These are phyloP conservation scores for Polypedilum vanderplanki DNA, from an alignment of 1,140 invertebrate species.

Conservation along the genomic window DNA sequence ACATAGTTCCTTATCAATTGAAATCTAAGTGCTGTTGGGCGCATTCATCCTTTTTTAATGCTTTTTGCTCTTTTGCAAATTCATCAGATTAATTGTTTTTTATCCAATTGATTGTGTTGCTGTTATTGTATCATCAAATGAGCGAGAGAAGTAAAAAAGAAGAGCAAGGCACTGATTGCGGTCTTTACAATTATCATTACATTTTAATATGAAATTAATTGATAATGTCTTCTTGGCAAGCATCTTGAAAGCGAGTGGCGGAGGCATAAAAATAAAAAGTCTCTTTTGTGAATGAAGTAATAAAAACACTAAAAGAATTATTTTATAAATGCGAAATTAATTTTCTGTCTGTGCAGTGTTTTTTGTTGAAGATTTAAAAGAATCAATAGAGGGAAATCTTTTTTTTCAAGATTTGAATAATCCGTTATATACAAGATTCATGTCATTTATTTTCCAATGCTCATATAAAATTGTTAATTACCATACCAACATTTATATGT, in stretches of 20 bases:
- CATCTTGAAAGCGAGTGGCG: not conserved
- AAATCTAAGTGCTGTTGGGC: constrained; percentile 8
- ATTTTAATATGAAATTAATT: constrained; percentile 28
- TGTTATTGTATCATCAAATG: not conserved
- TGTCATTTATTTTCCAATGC: too few relatives aligned
- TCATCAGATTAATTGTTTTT: constrained; percentile 29
- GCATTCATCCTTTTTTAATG: not conserved
- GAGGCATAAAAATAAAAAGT: not conserved
- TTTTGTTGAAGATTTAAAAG: too few relatives aligned
- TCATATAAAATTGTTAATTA: too few relatives aligned
- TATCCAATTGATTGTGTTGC: not conserved
- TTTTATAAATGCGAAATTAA: not conserved
- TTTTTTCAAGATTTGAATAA: too few relatives aligned
- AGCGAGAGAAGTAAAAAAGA: not conserved
- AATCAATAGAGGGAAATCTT: too few relatives aligned
- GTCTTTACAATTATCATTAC: constrained; percentile 27
- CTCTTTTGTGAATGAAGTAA: not conserved
- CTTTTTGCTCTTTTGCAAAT: constrained; percentile 6
- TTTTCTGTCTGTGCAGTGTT: not conserved
- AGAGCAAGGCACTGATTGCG: not conserved
- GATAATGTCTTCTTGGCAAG: constrained; percentile 15
- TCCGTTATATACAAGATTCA: too few relatives aligned
- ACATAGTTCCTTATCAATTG: constrained; percentile 27
- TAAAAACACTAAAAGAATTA: not conserved
- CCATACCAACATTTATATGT: too few relatives aligned